Percentiles rank a stretch among this genome's conserved stretches.
phyloP scores from a whole-genome alignment of 1,140 invertebrate species.

The Drosophila punjabiensis region DNA sequence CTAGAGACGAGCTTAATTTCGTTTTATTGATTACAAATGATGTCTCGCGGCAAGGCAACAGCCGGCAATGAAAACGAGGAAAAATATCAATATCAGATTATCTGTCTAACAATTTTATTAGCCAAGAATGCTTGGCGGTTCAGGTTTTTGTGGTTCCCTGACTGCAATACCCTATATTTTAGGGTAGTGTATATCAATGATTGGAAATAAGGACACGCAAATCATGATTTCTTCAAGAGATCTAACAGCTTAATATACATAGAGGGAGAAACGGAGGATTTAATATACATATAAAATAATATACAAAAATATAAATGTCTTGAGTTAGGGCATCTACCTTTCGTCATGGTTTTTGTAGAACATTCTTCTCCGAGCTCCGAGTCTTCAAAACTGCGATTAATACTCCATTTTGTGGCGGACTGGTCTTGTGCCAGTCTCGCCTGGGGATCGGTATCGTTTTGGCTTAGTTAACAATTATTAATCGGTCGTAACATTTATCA shows the following conservation, averaged over 20 bases:
- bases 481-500: conserved; percentile 84
- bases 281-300: background rate
- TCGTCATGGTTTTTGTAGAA: background rate
- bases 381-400: conserved; percentile 28
- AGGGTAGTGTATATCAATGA: background rate
- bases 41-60: conserved; percentile 49
- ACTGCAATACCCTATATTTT: background rate
- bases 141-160: background rate
- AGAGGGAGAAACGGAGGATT: background rate
- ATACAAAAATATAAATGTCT: background rate
- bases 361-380: background rate
- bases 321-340: background rate
- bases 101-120: conserved; percentile 81
- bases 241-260: background rate
- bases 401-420: conserved; percentile 37
- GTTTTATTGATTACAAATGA: conserved; percentile 83
- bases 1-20: conserved; percentile 60
- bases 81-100: conserved; percentile 61
- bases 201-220: background rate
- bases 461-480: conserved; percentile 84
- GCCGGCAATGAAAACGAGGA: conserved; percentile 11
- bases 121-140: conserved; percentile 18
- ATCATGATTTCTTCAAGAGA: background rate
- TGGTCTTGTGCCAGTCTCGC: conserved; percentile 19
- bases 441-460: conserved; percentile 60